These are phyloP conservation scores for Leptocoma aspasia DNA, from an alignment of 2,113 vertebrate genomes.

Conservation along the genomic window DNA sequence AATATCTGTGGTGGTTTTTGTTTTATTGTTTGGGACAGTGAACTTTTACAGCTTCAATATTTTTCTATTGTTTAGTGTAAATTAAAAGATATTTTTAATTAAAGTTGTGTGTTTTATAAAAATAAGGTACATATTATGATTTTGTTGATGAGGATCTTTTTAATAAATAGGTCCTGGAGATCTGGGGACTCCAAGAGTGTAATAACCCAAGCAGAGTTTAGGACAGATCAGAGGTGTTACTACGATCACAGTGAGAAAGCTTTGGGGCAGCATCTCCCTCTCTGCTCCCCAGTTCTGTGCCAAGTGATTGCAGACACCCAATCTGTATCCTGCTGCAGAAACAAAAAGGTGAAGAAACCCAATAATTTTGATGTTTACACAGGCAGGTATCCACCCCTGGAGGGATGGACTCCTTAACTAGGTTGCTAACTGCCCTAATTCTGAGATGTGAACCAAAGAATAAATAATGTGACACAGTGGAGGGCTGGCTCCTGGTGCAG, in stretches of 20 bases:
- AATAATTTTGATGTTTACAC: neutral
- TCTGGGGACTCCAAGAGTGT: neutral
- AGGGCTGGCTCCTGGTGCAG: neutral
- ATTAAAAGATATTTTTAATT: constrained; percentile 51
- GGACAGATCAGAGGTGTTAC: neutral
- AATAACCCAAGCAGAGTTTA: neutral
- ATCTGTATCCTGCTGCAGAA: neutral
- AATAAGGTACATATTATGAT: neutral
- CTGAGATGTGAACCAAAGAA: neutral
- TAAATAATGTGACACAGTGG: neutral
- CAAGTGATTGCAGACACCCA: neutral
- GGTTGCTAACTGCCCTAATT: neutral
- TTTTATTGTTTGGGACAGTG: neutral
- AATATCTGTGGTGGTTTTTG: neutral
- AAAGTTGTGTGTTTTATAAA: neutral
- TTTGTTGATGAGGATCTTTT: neutral
- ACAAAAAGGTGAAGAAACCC: neutral
- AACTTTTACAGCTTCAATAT: neutral
- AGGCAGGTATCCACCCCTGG: neutral
- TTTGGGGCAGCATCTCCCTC: neutral
- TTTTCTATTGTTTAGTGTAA: constrained; percentile 25
- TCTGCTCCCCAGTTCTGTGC: neutral
- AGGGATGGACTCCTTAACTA: neutral
- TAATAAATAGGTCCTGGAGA: neutral
- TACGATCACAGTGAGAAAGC: neutral